phyloP scores from a whole-genome alignment of 2,113 vertebrate genomes.

The Eulacestoma nigropectus region DNA sequence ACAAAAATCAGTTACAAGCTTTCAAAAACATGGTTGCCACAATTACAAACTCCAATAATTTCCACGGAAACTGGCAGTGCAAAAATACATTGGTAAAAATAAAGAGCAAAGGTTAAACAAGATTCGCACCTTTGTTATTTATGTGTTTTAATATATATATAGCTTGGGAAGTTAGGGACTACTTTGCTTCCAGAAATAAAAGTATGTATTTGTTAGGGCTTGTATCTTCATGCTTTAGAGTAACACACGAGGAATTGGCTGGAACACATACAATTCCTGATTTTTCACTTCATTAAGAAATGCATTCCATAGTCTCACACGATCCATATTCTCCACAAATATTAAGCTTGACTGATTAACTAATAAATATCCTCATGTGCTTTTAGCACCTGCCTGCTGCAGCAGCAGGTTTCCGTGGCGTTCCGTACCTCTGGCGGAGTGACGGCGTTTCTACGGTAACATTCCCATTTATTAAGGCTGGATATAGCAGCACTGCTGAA shows the following conservation, averaged over 20 bases:
- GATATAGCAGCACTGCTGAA: constrained; percentile 25
- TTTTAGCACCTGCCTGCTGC: constrained; percentile 32
- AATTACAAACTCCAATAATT: neutral
- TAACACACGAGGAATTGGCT: neutral
- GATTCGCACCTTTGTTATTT: neutral
- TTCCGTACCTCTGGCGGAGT: neutral
- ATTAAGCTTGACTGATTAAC: constrained; percentile 23
- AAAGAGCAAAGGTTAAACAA: neutral
- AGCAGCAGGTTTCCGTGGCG: constrained; percentile 3
- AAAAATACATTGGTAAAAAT: neutral
- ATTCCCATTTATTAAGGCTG: constrained; percentile 15
- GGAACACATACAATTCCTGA: neutral
- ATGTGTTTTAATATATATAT: neutral
- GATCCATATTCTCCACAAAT: constrained; percentile 39
- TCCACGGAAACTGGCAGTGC: neutral
- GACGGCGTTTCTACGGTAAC: constrained; percentile 47
- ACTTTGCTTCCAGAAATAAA: neutral
- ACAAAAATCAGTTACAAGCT: neutral
- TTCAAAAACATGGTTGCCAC: neutral
- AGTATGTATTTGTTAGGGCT: neutral
- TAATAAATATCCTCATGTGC: constrained; percentile 45
- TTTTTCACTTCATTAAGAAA: constrained; percentile 51
- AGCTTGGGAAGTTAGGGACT: neutral
- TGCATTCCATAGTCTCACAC: neutral
- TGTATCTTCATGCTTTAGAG: neutral